Evolutionary conservation across 35 echinoderm and acorn worm genomes (phyloP).

Genomic region (Ptychodera flava): DNA sequence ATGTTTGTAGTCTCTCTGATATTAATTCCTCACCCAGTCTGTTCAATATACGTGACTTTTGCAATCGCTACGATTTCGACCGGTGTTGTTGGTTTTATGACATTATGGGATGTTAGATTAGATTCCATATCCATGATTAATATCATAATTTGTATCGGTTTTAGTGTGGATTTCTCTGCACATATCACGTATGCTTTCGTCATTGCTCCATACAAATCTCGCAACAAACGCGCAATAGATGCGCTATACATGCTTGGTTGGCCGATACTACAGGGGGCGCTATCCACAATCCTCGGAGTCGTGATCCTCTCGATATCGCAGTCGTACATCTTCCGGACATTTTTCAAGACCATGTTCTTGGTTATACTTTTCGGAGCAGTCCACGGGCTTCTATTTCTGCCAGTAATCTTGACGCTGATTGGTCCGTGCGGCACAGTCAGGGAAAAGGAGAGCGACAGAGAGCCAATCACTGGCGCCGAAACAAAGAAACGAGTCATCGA

Average conservation of each 20-base stretch:
- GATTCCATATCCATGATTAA: slow-evolving; percentile 62
- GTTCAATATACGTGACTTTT: slow-evolving; percentile 33
- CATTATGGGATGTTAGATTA: slow-evolving; percentile 45
- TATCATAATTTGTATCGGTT: slow-evolving; percentile 58
- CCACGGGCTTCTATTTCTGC: slow-evolving; percentile 42
- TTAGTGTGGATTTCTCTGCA: slow-evolving; percentile 75
- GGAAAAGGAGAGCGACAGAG: too few species aligned
- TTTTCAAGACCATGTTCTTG: slow-evolving; percentile 48
- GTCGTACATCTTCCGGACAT: slow-evolving; percentile 36
- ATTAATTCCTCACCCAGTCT: slow-evolving; percentile 43
- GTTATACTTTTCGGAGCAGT: slow-evolving; percentile 46
- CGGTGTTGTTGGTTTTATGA: slow-evolving; percentile 67
- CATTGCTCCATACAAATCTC: slow-evolving; percentile 16
- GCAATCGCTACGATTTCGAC: slow-evolving; percentile 39
- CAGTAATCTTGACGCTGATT: slow-evolving; percentile 26
- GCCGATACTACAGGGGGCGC: slow-evolving; percentile 46
- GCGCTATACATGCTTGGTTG: slow-evolving; percentile 29
- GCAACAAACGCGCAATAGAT: slow-evolving; percentile 26
- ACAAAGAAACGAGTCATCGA: neutral
- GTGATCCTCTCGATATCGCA: slow-evolving; percentile 7
- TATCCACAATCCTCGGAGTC: slow-evolving; percentile 42
- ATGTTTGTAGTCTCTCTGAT: slow-evolving; percentile 53
- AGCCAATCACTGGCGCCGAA: neutral
- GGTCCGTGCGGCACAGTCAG: neutral
- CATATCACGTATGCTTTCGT: slow-evolving; percentile 68